Conservation (phyloP, 2,888 invertebrate genomes). For the Brachyopa scutellaris region DNA sequence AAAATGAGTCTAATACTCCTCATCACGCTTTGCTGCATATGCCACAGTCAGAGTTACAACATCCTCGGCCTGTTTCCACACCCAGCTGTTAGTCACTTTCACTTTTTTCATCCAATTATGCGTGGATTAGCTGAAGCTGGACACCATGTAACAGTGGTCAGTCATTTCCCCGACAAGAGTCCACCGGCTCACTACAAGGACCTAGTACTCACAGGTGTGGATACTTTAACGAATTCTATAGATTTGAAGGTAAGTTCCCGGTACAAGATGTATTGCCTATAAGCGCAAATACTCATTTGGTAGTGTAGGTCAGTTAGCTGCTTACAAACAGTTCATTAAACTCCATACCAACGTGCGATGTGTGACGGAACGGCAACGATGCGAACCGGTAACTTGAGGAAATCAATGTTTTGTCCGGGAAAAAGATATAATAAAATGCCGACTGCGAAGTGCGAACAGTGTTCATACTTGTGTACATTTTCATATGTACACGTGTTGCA, state of each 20-base stretch:
- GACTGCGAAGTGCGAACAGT: no score
- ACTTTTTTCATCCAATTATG: slow-evolving; percentile 82
- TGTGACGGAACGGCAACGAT: no score
- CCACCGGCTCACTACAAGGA: slow-evolving; percentile 80
- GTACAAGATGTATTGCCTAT: no score
- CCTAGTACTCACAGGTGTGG: slow-evolving; percentile 76
- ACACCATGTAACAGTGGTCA: slow-evolving; percentile 82
- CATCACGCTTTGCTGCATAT: not conserved
- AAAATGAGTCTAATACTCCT: slow-evolving; percentile 37
- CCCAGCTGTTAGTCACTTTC: slow-evolving; percentile 82
- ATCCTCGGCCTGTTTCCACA: slow-evolving; percentile 82
- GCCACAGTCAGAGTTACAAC: slow-evolving; percentile 67
- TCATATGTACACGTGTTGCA: no score
- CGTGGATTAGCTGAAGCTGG: slow-evolving; percentile 82
- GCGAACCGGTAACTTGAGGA: no score
- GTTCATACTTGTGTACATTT: no score
- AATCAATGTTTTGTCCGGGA: no score
- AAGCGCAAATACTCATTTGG: no score
- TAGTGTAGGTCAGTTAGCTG: no score
- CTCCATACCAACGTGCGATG: no score
- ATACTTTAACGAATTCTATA: slow-evolving; percentile 77
- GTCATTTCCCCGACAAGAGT: slow-evolving; percentile 81
- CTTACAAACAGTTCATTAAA: no score
- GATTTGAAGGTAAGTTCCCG: slow-evolving; percentile 78
- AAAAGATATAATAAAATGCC: no score